Evolutionary conservation across 2,797 vertebrate genomes (phyloP).

Genomic region (Clarias fuscus): DNA sequence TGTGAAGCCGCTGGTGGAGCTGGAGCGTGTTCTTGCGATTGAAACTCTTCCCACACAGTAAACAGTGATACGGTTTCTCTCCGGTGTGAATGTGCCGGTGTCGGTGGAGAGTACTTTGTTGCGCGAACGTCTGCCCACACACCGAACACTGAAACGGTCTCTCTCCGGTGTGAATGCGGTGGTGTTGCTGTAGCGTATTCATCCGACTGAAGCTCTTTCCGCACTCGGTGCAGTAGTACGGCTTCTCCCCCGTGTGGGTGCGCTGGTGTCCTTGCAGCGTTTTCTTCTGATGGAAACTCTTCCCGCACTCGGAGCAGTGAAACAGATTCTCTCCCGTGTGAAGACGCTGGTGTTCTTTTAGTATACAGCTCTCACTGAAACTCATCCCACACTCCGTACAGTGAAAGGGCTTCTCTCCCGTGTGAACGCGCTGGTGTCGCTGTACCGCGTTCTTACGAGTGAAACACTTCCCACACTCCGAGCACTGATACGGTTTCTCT

Average conservation of each 20-base stretch:
- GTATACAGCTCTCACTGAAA: conserved; percentile 9
- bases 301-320: conserved; percentile 14
- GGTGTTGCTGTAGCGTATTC: conserved; percentile 23
- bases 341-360: conserved; percentile 34
- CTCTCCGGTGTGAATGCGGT: conserved; percentile 20
- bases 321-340: conserved; percentile 33
- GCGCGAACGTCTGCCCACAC: conserved; percentile 21
- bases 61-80: conserved; percentile 31
- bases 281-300: conserved; percentile 25
- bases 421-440: conserved; percentile 37
- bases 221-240: neutral
- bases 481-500: conserved; percentile 37
- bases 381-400: conserved; percentile 17
- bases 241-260: conserved; percentile 14
- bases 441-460: conserved; percentile 30
- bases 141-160: conserved; percentile 7
- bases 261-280: conserved; percentile 33
- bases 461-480: conserved; percentile 30
- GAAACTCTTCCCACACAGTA: conserved; percentile 34
- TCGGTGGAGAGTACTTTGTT: conserved; percentile 16
- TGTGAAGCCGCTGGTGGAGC: conserved; percentile 16
- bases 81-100: conserved; percentile 35
- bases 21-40: conserved; percentile 19
- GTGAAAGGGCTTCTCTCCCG: conserved; percentile 36
- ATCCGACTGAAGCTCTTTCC: conserved; percentile 27